Conservation (phyloP, 2,888 invertebrate species). For the Notodonta ziczac region DNA sequence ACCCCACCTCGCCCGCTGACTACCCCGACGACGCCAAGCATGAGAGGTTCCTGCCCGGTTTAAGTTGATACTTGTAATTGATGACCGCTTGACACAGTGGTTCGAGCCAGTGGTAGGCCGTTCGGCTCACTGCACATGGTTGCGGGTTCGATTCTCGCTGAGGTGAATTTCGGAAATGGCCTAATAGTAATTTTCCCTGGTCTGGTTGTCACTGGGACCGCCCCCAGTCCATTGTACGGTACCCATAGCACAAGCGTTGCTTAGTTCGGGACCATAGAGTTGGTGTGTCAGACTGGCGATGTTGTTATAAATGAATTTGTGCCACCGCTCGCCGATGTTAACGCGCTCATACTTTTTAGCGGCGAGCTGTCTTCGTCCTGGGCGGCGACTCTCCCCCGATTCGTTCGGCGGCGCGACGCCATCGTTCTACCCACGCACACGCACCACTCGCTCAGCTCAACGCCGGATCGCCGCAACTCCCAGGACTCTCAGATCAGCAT, state of each 20-base stretch:
- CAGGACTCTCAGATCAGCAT: constrained; percentile 89
- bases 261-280: too few relatives aligned
- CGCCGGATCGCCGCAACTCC: constrained; percentile 86
- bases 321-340: not conserved
- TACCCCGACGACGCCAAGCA: constrained; percentile 73
- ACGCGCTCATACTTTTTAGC: constrained; percentile 63
- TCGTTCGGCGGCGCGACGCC: constrained; percentile 93
- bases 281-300: too few relatives aligned
- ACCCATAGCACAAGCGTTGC: too few relatives aligned
- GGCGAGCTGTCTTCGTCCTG: constrained; percentile 95
- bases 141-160: too few relatives aligned
- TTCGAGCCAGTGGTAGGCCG: too few relatives aligned
- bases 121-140: too few relatives aligned
- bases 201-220: too few relatives aligned
- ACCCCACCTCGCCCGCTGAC: constrained; percentile 70
- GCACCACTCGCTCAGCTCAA: constrained; percentile 80
- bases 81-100: too few relatives aligned
- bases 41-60: constrained; percentile 60
- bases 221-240: too few relatives aligned
- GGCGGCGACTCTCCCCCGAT: constrained; percentile 95
- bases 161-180: too few relatives aligned
- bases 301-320: too few relatives aligned
- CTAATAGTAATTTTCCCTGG: too few relatives aligned
- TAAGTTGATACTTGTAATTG: not conserved
- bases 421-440: constrained; percentile 85